These are phyloP conservation scores for Elymnias hypermnestra DNA, from an alignment of 1,140 invertebrate genomes.

Conservation along the genomic window DNA sequence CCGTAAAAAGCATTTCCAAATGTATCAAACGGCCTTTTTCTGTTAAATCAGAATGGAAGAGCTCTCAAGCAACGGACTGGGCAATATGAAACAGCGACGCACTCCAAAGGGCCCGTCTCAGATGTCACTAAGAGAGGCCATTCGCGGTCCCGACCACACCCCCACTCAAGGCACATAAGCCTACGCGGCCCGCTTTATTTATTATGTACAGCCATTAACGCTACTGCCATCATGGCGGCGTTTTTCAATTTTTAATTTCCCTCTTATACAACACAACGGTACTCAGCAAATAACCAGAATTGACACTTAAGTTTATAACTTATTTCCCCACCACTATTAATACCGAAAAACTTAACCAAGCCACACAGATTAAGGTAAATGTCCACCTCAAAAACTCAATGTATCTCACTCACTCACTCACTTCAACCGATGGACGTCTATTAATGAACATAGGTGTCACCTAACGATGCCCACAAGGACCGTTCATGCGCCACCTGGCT, in stretches of 20 bases:
- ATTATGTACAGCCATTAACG: slow-evolving; percentile 74
- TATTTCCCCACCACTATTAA: slow-evolving; percentile 28
- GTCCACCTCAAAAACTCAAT: no score
- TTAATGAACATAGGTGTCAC: no score
- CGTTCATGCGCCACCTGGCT: no score
- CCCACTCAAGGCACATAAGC: slow-evolving; percentile 72
- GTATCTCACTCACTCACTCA: no score
- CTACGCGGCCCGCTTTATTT: slow-evolving; percentile 69
- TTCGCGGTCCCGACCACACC: slow-evolving; percentile 67
- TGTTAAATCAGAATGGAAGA: slow-evolving; percentile 70
- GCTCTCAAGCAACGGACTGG: slow-evolving; percentile 55
- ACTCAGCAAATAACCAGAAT: slow-evolving; percentile 49
- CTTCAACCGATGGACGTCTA: no score
- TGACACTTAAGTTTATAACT: slow-evolving; percentile 57
- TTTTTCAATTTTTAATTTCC: slow-evolving; percentile 73
- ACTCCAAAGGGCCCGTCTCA: slow-evolving; percentile 69
- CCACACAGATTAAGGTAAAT: slow-evolving; percentile 25
- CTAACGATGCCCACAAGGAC: no score
- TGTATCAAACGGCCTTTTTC: slow-evolving; percentile 59
- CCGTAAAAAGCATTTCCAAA: slow-evolving; percentile 24
- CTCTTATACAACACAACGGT: slow-evolving; percentile 45
- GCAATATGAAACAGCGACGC: slow-evolving; percentile 68
- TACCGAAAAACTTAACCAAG: slow-evolving; percentile 31
- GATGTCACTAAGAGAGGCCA: slow-evolving; percentile 68
- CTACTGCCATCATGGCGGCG: slow-evolving; percentile 66